Evolutionary conservation across 2,797 vertebrate species (phyloP), one percentile per base, ranked within the genome.

Genomic region (Schizopygopsis malacanthus): DNA sequence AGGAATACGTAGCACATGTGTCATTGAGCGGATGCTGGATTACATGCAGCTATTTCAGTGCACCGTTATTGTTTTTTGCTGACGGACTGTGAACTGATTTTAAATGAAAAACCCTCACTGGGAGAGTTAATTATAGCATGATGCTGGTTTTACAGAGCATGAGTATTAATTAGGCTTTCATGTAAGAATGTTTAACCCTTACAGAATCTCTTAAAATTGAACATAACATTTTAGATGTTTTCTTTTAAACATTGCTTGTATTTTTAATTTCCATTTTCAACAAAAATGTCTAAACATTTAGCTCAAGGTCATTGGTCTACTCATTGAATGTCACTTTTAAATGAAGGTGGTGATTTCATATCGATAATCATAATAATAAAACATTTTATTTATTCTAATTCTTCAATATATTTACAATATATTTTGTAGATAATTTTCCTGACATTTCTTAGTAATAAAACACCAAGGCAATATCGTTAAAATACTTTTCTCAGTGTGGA

Each of bases 31-130:
- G 70, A 81, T 81, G 70, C 84, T 81, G 73, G 52, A 82, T 75
- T 65, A 65, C 88, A 89, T 90, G 90, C 88, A 91, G 90, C 92
- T 92, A 89, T 92, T 91, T 91, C 84, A 71, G 63, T 91, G 89
- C 90, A 73, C 90, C 70, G 83, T 91, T 89, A 87, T 89, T 86
- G 91, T 37, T 88, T 91, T 91, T 92, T 92, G 91, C 76, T 91
- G 91, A 83, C 47, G 25, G 43, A 84, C 72, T 80, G 78, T 56
- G 78, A 79, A 73, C 72, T 76, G 41, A 83, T 83, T 81, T 37
- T 82, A 0, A 11, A 25, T 80, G 70, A 71, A 78, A 78, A 59
- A 59, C 39, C 43, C 39, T 63, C n/a, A 20, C n/a, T 20, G 28
- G 16, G n/a, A 59, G 7, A 54, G 33, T 87, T 90, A 92, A 93